A percentile compares a stretch with the other conserved stretches of the same genome.
Conservation (phyloP, 1,140 invertebrate species). For the Pectinophora gossypiella region DNA sequence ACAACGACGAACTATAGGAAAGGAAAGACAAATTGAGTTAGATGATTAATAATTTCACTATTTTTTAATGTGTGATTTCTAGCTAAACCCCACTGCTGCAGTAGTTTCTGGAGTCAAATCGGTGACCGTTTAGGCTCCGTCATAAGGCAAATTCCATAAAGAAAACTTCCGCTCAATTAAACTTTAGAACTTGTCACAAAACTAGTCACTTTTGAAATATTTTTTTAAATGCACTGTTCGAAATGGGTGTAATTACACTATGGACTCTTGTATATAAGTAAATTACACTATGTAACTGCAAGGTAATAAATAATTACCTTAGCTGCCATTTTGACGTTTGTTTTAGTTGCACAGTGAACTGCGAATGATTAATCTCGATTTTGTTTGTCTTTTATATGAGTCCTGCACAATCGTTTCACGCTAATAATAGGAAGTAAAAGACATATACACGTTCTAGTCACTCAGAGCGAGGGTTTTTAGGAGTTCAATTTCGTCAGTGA, state of each 20-base stretch:
- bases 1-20: slow-evolving; percentile 50
- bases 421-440: slow-evolving; percentile 5
- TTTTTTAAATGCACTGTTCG: no score
- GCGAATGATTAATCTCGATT: slow-evolving; percentile 2
- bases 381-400: background rate
- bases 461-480: slow-evolving; percentile 48
- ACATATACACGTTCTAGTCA: slow-evolving; percentile 52
- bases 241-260: no score
- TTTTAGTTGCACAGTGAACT: slow-evolving; percentile 4
- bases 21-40: slow-evolving; percentile 15
- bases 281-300: background rate
- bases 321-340: slow-evolving; percentile 3
- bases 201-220: no score
- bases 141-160: no score
- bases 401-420: background rate
- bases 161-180: no score
- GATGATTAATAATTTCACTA: no score
- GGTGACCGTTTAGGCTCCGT: no score
- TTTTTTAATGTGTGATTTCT: no score
- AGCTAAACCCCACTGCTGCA: no score
- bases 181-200: no score
- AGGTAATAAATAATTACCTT: slow-evolving; percentile 1
- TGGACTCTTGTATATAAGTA: no score
- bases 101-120: no score
- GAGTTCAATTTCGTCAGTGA: slow-evolving; percentile 51